Evolutionary conservation across 2,113 vertebrate species (phyloP).

Genomic region (Crocuta crocuta): DNA sequence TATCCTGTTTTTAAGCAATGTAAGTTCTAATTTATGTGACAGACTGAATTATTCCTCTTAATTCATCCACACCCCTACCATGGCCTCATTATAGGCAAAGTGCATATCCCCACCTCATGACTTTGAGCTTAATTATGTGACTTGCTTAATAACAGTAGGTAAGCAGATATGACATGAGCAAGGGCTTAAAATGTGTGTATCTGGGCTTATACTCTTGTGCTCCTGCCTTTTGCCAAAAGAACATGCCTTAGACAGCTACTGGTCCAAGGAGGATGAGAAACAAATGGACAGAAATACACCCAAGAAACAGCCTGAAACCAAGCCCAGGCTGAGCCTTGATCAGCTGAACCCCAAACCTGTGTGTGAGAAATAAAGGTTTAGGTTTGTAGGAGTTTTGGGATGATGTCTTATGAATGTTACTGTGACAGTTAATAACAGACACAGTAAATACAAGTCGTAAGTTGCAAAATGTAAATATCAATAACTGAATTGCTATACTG

Average conservation of each 20-base stretch:
- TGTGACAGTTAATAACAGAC: background rate
- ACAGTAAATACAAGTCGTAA: background rate
- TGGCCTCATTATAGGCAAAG: background rate
- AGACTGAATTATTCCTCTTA: background rate
- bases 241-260: background rate
- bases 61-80: background rate
- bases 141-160: background rate
- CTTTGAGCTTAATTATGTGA: background rate
- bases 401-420: background rate
- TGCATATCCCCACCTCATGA: background rate
- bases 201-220: background rate
- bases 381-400: background rate
- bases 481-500: background rate
- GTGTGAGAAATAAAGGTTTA: background rate
- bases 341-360: background rate
- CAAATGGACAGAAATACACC: background rate
- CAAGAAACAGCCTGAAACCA: background rate
- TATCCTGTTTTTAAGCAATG: background rate
- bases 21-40: background rate
- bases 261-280: background rate
- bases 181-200: background rate
- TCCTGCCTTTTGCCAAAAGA: conserved; percentile 17
- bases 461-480: background rate
- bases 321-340: background rate
- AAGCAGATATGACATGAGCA: background rate